Conservation (phyloP, 1,140 invertebrate species). For the Hypothenemus hampei region DNA sequence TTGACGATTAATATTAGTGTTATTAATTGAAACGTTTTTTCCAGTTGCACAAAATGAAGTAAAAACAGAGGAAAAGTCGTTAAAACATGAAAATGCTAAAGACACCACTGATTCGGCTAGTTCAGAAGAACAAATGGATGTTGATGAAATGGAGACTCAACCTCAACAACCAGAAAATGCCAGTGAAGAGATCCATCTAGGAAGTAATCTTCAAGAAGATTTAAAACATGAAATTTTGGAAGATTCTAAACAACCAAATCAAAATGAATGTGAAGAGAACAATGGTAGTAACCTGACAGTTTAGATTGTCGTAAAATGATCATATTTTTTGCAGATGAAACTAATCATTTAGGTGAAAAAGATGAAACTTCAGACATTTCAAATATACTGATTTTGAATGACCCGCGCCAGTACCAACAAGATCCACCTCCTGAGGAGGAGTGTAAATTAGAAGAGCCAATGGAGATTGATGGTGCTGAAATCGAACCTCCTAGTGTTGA, state of each 20-base stretch:
- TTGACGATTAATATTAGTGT: not conserved
- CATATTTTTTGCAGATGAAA: too few relatives aligned
- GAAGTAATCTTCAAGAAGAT: too few relatives aligned
- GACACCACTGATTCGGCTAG: too few relatives aligned
- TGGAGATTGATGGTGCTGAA: slow-evolving; percentile 23
- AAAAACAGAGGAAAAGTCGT: not conserved
- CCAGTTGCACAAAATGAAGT: not conserved
- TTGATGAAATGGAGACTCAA: too few relatives aligned
- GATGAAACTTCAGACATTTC: not conserved
- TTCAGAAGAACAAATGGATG: too few relatives aligned
- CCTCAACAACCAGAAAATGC: too few relatives aligned
- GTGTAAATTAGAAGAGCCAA: slow-evolving; percentile 29
- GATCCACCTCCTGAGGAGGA: not conserved
- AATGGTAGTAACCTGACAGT: too few relatives aligned
- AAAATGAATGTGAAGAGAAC: too few relatives aligned
- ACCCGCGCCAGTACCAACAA: not conserved
- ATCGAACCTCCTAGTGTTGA: not conserved
- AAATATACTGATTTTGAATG: not conserved
- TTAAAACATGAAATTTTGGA: too few relatives aligned
- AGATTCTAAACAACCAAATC: too few relatives aligned
- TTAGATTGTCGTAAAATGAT: too few relatives aligned
- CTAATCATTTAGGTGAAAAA: not conserved
- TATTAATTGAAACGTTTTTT: not conserved
- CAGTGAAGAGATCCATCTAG: too few relatives aligned
- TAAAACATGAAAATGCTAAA: not conserved